Evolutionary conservation across 2,113 vertebrate species (phyloP).

Genomic region (Leucopsar rothschildi): DNA sequence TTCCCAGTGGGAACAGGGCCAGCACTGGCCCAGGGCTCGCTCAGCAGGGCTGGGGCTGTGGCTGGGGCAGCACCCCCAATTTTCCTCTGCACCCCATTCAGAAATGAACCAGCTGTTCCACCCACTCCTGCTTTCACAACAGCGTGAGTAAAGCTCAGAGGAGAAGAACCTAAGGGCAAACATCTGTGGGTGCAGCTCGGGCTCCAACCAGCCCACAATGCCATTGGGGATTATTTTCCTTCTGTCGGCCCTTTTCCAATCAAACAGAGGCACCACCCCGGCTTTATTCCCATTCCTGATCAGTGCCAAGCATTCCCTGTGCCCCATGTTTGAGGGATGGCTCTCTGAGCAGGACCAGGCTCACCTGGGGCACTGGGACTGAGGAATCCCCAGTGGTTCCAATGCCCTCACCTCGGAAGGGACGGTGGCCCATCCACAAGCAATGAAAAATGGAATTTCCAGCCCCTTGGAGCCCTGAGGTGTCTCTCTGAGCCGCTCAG

Average conservation of each 20-base stretch:
- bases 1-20: too few relatives aligned
- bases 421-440: rapidly evolving
- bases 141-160: not conserved
- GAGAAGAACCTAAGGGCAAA: not conserved
- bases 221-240: not conserved
- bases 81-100: too few relatives aligned
- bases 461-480: not conserved
- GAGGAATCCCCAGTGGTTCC: rapidly evolving
- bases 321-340: rapidly evolving
- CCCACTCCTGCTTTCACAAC: too few relatives aligned
- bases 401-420: rapidly evolving
- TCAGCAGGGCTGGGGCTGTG: too few relatives aligned
- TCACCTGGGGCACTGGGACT: rapidly evolving
- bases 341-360: not conserved
- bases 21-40: not conserved
- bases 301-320: not conserved
- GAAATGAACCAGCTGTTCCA: too few relatives aligned
- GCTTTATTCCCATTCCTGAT: not conserved
- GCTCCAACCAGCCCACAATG: rapidly evolving
- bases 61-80: too few relatives aligned
- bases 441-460: not conserved
- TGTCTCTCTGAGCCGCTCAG: not conserved
- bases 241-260: not conserved
- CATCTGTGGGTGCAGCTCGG: rapidly evolving
- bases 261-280: rapidly evolving